Conservation (phyloP, 2,888 invertebrate species). For the Cosmia pyralina region DNA sequence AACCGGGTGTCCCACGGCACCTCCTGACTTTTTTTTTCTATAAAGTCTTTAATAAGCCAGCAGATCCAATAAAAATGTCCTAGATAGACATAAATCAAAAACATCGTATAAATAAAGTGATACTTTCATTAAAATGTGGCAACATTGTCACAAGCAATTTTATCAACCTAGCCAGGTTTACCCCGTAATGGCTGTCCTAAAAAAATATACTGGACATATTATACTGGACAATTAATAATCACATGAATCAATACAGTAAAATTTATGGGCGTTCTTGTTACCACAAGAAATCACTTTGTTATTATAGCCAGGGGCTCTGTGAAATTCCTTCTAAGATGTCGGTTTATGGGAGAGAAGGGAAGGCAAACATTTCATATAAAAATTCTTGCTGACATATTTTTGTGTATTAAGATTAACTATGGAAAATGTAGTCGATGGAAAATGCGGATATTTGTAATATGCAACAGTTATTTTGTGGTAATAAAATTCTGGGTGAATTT, state of each 20-base stretch:
- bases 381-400: slow-evolving; percentile 56
- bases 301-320: slow-evolving; percentile 58
- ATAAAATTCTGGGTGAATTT: neutral
- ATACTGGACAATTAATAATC: slow-evolving; percentile 65
- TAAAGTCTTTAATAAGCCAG: neutral
- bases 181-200: slow-evolving; percentile 32
- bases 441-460: slow-evolving; percentile 7
- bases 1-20: too few species aligned
- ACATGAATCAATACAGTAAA: slow-evolving; percentile 69
- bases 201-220: slow-evolving; percentile 45
- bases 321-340: slow-evolving; percentile 47
- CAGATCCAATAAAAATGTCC: slow-evolving; percentile 21
- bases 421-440: slow-evolving; percentile 6
- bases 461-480: slow-evolving; percentile 8
- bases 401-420: slow-evolving; percentile 25
- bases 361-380: slow-evolving; percentile 61
- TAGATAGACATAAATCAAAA: slow-evolving; percentile 40
- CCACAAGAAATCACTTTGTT: slow-evolving; percentile 63
- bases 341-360: slow-evolving; percentile 32
- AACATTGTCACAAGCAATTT: slow-evolving; percentile 48
- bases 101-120: slow-evolving; percentile 14
- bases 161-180: slow-evolving; percentile 12
- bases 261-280: slow-evolving; percentile 72
- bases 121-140: slow-evolving; percentile 28
- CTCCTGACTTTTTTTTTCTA: neutral